A percentile compares a stretch with the other conserved stretches of the same genome.
phyloP scores from a whole-genome alignment of 1,140 invertebrate species.

The Octopus bimaculoides region DNA sequence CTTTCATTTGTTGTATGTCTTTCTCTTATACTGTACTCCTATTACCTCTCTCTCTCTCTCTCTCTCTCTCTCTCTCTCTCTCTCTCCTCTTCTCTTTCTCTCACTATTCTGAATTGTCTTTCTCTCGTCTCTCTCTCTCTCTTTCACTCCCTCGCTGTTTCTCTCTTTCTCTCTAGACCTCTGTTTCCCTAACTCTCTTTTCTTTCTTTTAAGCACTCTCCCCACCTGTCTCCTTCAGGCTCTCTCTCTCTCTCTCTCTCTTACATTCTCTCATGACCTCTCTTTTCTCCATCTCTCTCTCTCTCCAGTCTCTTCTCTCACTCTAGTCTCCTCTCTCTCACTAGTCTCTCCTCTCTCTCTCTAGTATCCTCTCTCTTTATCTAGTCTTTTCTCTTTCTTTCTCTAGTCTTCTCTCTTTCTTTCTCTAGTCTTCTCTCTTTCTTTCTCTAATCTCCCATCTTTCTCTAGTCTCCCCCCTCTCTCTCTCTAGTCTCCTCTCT shows the following conservation, averaged over 20 bases:
- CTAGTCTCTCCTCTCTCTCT: not conserved
- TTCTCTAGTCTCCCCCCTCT: not conserved
- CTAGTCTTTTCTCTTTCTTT: not conserved
- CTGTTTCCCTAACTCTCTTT: not conserved
- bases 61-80: not conserved
- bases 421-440: not conserved
- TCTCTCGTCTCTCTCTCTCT: not conserved
- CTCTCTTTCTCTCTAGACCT: constrained; percentile 14
- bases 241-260: not conserved
- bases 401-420: not conserved
- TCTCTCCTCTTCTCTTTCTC: not conserved
- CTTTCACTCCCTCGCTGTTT: not conserved
- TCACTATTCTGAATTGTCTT: not conserved
- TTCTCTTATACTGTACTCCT: not conserved
- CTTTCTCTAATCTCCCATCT: not conserved
- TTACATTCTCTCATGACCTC: not conserved
- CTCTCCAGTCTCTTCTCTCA: not conserved
- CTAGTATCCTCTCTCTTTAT: not conserved
- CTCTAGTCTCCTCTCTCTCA: not conserved
- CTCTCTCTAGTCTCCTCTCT: not conserved
- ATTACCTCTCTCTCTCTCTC: not conserved
- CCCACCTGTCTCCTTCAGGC: not conserved
- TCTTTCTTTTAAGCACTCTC: not conserved
- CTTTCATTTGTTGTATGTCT: not conserved
- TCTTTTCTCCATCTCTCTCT: not conserved